Percentiles rank a stretch among this genome's conserved stretches.
Conservation (phyloP, 1,140 invertebrate species). For the Calephelis nemesis region DNA sequence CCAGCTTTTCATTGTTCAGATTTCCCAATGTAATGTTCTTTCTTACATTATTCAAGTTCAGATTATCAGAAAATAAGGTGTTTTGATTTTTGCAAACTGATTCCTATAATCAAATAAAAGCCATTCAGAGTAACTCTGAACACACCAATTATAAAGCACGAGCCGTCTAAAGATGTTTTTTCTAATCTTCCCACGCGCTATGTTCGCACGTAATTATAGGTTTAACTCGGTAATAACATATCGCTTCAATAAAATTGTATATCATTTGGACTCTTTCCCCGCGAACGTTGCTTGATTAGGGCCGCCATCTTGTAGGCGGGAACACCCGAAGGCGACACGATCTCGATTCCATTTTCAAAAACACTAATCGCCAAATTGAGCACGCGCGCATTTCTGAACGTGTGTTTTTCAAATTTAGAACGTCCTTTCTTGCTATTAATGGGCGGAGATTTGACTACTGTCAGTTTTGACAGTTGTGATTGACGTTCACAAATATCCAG, state of each 20-base stretch:
- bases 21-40: not conserved
- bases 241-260: slow-evolving; percentile 77
- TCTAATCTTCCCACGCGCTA: slow-evolving; percentile 74
- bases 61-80: slow-evolving; percentile 25
- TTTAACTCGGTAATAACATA: slow-evolving; percentile 74
- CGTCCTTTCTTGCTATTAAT: slow-evolving; percentile 66
- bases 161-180: slow-evolving; percentile 68
- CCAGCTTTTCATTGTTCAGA: too few species aligned
- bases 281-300: slow-evolving; percentile 67
- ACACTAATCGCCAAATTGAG: slow-evolving; percentile 73
- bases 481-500: slow-evolving; percentile 70
- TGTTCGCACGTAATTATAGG: slow-evolving; percentile 71
- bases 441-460: slow-evolving; percentile 71
- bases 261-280: slow-evolving; percentile 70
- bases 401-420: slow-evolving; percentile 73
- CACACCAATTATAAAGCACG: slow-evolving; percentile 72
- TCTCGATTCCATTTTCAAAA: slow-evolving; percentile 74
- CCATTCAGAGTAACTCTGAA: slow-evolving; percentile 53
- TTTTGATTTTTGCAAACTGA: slow-evolving; percentile 44
- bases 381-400: slow-evolving; percentile 66
- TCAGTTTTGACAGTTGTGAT: slow-evolving; percentile 73
- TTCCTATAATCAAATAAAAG: slow-evolving; percentile 58
- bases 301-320: slow-evolving; percentile 75
- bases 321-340: slow-evolving; percentile 70
- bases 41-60: not conserved